Base-by-base conservation (phyloP, 1,140 invertebrate species). In the Drosophila tristis region DNA sequence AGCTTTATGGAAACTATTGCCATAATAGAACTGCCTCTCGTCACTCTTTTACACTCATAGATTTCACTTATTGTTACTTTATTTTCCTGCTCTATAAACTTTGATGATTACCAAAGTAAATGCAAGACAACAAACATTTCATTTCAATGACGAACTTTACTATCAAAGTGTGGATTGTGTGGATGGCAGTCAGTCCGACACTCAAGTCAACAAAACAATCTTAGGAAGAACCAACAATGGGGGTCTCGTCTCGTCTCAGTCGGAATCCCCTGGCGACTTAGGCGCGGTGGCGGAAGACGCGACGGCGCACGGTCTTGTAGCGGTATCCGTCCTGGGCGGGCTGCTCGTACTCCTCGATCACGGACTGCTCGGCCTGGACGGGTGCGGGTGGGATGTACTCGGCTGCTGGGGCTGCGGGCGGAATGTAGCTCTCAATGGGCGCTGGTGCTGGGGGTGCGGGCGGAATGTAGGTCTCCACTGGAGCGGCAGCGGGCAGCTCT, bases 261-360 rank as follows among this genome's bases (percentile, higher is more conserved):
- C 7, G 7, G 6, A 31, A 9, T 31, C 31, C 31, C 2, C 7
- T 8, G 9, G 4, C 5, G 26, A 48, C 29, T 77, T 87, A 87
- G 63, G 66, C 63, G 56, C 82, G 82, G 65, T 78, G 66, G 57
- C 82, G 80, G 74, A 78, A 87, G 57, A 84, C 82, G 7, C 78
- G 77, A 57, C 80, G 82, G 31, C 80, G 82, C 29, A 78, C 82
- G 15, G 82, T 87, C 71, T 87, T 84, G 55, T 87, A 87, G 35
- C 70, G 82, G 47, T 87, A 87, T 44, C 82, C 82, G 49, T 80
- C 77, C 74, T 80, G 62, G 39, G 78, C 71, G 2, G 75, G 78
- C 53, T 80, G 78, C 57, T 80, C 78, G 53, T 78, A 78, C 70
- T 80, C 75, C 53, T 80, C 78, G 15, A 71, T 8, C 13, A 65